Conservation (phyloP, 2,888 invertebrate species). For the Callimorpha dominula region DNA sequence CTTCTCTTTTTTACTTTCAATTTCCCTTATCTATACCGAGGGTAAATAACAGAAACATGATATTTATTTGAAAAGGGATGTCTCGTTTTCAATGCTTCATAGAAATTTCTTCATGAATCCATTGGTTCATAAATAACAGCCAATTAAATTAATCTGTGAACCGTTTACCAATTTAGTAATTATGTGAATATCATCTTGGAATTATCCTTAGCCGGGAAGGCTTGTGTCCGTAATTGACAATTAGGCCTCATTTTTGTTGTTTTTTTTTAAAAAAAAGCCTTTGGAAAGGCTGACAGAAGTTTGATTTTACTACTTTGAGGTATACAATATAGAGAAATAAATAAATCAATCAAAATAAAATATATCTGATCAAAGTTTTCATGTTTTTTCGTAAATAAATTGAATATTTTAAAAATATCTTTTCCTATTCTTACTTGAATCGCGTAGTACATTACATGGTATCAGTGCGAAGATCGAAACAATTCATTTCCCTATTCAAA, state of each 20-base stretch:
- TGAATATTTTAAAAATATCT: too few relatives aligned
- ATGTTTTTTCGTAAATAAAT: too few relatives aligned
- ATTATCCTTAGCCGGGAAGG: neutral
- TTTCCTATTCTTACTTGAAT: too few relatives aligned
- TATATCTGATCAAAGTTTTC: too few relatives aligned
- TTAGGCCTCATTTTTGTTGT: neutral
- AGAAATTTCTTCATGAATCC: neutral
- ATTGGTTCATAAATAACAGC: neutral
- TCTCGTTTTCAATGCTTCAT: neutral
- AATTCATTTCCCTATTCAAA: too few relatives aligned
- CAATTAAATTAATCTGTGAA: slow-evolving; percentile 4
- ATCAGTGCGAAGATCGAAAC: too few relatives aligned
- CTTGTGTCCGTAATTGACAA: neutral
- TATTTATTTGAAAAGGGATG: neutral
- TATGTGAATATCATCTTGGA: slow-evolving; percentile 6
- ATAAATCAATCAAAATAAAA: too few relatives aligned
- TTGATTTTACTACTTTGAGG: too few relatives aligned
- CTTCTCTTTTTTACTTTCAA: neutral
- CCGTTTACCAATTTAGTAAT: slow-evolving; percentile 5
- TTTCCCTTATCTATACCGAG: neutral
- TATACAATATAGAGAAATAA: too few relatives aligned
- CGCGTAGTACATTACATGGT: too few relatives aligned
- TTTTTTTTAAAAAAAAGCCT: neutral
- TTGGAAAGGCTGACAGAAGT: too few relatives aligned
- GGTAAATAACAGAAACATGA: neutral